Base-by-base conservation (phyloP, 2,797 vertebrate species). In the Mastacembelus armatus region DNA sequence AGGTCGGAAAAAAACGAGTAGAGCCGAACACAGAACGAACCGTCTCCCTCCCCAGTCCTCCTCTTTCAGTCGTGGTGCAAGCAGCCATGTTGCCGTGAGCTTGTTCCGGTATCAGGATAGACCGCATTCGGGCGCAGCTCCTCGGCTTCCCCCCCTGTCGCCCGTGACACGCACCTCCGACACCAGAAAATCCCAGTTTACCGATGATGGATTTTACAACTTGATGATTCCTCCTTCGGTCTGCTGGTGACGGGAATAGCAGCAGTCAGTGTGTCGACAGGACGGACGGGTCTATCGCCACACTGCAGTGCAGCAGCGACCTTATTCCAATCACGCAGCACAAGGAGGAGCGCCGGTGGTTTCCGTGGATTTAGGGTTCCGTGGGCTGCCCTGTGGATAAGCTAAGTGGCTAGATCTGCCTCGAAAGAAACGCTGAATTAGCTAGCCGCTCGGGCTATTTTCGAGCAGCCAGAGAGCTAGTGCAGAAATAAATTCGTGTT, bases 101-200 rank as follows among this genome's bases (percentile, higher is more conserved):
- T 89, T 93, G 92, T 95, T 94, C 94, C 94, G 94, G 94, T 93
- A 93, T 93, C 86, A 89, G 86, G 83, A 86, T 89, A 90, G 88
- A 80, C 88, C 71, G 80, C 84, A 78, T 66, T 89, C 85, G 83
- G 87, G 84, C 89, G 84, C 84, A 85, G 89, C 86, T 88, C 81
- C 77, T 86, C 77, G 71, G 63, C 82, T 82, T 71, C 56, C 68
- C 71, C 36, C 67, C 61, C 40, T 71, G 61, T 61, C 62, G 73
- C 80, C 77, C 70, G 71, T 62, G 65, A 84, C 86, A 69, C 78
- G 65, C 85, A 82, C 74, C 77, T 60, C 77, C 74, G 18, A 69
- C n/a, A 68, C 64, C 29, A 77, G 67, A 83, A 69, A 68, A 63
- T 43, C 70, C 52, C 50, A 47, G 66, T 70, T 78, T 64, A 54